phyloP scores from a whole-genome alignment of 2,888 invertebrate species.

The Crossocerus cetratus region DNA sequence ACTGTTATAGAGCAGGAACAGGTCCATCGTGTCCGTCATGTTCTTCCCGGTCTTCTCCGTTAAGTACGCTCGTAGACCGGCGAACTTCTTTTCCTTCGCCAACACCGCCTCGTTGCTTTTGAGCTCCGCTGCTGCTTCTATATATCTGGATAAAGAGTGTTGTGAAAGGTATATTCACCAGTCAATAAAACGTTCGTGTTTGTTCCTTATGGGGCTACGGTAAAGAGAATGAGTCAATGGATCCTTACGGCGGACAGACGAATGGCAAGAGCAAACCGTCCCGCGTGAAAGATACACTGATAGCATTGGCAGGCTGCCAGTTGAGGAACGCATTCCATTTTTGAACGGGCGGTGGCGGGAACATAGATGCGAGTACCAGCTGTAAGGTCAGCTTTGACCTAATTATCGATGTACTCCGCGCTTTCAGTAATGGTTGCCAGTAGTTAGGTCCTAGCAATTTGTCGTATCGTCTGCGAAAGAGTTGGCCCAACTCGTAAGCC shows the following conservation, averaged over 20 bases:
- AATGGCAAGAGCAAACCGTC: slow-evolving; percentile 57
- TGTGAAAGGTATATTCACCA: background rate
- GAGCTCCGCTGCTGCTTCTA: background rate
- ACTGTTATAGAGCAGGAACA: slow-evolving; percentile 47
- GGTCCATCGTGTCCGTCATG: slow-evolving; percentile 8
- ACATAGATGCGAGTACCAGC: slow-evolving; percentile 51
- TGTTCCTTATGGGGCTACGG: background rate
- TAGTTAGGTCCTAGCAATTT: slow-evolving; percentile 45
- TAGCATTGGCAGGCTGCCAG: slow-evolving; percentile 54
- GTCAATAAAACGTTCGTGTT: background rate
- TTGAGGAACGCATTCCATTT: slow-evolving; percentile 41
- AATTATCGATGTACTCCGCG: slow-evolving; percentile 42
- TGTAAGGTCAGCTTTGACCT: slow-evolving; percentile 54
- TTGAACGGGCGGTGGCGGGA: slow-evolving; percentile 44
- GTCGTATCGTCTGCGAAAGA: slow-evolving; percentile 30
- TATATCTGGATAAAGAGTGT: background rate
- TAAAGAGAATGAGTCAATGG: background rate
- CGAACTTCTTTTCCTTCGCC: slow-evolving; percentile 34
- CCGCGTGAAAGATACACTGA: slow-evolving; percentile 9
- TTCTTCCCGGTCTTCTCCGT: slow-evolving; percentile 32
- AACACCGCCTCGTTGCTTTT: slow-evolving; percentile 10
- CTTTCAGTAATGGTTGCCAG: slow-evolving; percentile 34
- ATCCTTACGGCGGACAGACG: slow-evolving; percentile 6
- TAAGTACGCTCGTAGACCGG: slow-evolving; percentile 44
- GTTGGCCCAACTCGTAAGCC: slow-evolving; percentile 41